Evolutionary conservation across 1,140 invertebrate species (phyloP).

Genomic region (Capitella teleta): DNA sequence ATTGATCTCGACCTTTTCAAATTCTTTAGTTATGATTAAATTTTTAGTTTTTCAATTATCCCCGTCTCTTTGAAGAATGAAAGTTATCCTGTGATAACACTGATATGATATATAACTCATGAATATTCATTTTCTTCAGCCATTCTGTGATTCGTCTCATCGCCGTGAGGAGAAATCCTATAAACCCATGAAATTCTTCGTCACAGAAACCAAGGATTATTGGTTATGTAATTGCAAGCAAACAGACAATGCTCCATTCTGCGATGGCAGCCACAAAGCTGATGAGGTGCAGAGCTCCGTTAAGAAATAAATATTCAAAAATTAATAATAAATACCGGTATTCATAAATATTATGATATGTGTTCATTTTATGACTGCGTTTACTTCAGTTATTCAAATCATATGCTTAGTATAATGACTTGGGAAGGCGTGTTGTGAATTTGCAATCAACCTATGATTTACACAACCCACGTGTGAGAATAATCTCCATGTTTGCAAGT

Average conservation of each 20-base stretch:
- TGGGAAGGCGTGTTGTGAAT: no score
- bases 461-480: no score
- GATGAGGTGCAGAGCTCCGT: not conserved
- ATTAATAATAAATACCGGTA: not conserved
- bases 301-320: not conserved
- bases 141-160: conserved; percentile 89
- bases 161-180: conserved; percentile 49
- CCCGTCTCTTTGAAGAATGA: not conserved
- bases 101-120: not conserved
- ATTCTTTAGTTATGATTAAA: not conserved
- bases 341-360: not conserved
- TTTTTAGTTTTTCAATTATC: not conserved
- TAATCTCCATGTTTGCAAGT: no score
- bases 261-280: conserved; percentile 85
- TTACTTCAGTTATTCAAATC: no score
- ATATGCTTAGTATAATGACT: no score
- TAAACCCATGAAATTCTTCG: conserved; percentile 66
- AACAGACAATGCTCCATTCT: conserved; percentile 85
- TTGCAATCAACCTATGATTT: no score
- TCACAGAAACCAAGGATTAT: conserved; percentile 82
- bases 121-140: conserved; percentile 46
- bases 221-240: conserved; percentile 99
- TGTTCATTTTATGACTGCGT: no score
- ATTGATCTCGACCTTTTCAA: not conserved
- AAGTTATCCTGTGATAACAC: not conserved